phyloP scores from a whole-genome alignment of 2,888 invertebrate species.

The Morpho deidamia region DNA sequence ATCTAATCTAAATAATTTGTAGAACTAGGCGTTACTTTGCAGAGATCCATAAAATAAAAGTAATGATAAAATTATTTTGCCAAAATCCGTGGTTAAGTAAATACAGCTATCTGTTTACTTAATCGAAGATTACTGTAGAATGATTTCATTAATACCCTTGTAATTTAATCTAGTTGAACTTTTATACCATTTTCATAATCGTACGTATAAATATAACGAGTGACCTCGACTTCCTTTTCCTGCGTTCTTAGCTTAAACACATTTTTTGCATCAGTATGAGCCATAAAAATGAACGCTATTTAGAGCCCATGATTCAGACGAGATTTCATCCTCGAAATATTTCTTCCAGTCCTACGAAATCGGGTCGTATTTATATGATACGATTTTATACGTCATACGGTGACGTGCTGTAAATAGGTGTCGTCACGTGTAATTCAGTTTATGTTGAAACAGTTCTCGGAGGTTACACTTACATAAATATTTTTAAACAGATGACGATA shows the following conservation, averaged over 20 bases:
- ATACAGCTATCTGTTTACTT: no score
- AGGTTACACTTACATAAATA: constrained; percentile 7
- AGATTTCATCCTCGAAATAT: constrained; percentile 27
- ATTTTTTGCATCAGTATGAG: constrained; percentile 27
- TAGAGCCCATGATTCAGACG: constrained; percentile 34
- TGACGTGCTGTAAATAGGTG: constrained; percentile 36
- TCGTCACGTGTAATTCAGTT: constrained; percentile 45
- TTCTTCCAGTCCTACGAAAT: constrained; percentile 25
- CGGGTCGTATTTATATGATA: constrained; percentile 28
- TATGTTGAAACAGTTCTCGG: constrained; percentile 34
- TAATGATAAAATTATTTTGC: no score
- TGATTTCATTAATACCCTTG: no score
- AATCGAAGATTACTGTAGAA: no score
- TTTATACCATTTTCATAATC: no score
- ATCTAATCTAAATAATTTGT: no score
- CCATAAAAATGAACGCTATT: constrained; percentile 32
- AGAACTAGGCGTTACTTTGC: no score
- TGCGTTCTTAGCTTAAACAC: constrained; percentile 20
- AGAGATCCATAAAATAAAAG: no score
- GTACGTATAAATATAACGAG: neutral
- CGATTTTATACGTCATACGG: constrained; percentile 25
- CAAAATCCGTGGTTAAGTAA: no score
- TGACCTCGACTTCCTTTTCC: constrained; percentile 8
- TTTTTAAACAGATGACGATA: neutral
- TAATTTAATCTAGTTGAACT: no score